Evolutionary conservation across 2,888 invertebrate species (phyloP), one percentile per base, ranked within the genome.

Genomic region (Lepidocyrtoides sp.): DNA sequence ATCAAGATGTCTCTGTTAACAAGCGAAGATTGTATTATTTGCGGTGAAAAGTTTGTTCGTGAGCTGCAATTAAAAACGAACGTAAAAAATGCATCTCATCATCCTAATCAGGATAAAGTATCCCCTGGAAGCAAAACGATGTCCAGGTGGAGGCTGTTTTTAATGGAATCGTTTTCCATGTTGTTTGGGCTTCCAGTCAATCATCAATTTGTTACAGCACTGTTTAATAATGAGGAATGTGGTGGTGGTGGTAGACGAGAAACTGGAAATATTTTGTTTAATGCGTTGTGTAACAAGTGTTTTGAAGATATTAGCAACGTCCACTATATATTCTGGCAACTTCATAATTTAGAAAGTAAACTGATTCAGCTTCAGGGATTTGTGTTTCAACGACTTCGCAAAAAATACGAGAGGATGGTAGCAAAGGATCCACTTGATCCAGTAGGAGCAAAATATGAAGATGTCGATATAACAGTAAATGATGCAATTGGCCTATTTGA

Each of bases 321-420:
- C 2, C 81, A 81, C 20, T 60, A 8, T 23, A 41, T 60, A 1
- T 41, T 60, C 20, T 81, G 81, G 81, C 57, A 60, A 36, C 36
- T 81, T 2, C 3, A 17, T 7, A 60, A 10, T 32, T 36, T 81
- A 41, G 81, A 81, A 36, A 8, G 20, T 3, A 81, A 81, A 14
- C 20, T 81, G 4, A 14, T 10, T 4, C 8, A 48, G 10, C 23
- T 75, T 0, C 41, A 48, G 41, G 10, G 3, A 2, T 7, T 75
- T 4, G 12, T 75, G 7, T 75, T 41, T 23, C 2, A 20, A 14
- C 17, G 75, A 14, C 14, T 75, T 5, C 20, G 26, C 17, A 51
- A 20, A 4, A 57, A 51, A 41, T 36, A 41, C 44, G 44, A 26
- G 10, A 23, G 7, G 3, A 20, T 23, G 17, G 2, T 12, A 7